These are phyloP conservation scores for Hypomecis punctinalis DNA, from an alignment of 2,888 invertebrate genomes.

Conservation along the genomic window DNA sequence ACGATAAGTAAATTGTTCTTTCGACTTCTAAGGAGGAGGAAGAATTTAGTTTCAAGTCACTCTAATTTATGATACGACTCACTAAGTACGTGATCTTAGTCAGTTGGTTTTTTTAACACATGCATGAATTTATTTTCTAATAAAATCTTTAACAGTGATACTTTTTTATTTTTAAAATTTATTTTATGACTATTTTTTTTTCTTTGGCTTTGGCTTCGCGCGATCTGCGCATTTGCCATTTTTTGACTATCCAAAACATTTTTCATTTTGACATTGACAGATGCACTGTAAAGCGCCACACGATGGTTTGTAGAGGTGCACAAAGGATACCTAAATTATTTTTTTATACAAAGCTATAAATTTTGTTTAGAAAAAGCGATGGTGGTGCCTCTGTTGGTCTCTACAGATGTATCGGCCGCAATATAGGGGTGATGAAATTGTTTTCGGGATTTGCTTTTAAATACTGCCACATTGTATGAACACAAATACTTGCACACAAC, in stretches of 20 bases:
- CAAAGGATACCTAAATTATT: background rate
- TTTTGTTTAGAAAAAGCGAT: background rate
- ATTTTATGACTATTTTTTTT: too few relatives aligned
- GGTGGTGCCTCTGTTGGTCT: conserved; percentile 7
- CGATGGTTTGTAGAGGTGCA: background rate
- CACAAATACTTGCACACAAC: conserved; percentile 37
- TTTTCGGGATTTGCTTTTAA: conserved; percentile 38
- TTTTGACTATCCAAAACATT: conserved; percentile 4
- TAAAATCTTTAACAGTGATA: too few relatives aligned
- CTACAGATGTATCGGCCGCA: conserved; percentile 18
- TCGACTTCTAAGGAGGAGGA: too few relatives aligned
- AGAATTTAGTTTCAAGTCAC: too few relatives aligned
- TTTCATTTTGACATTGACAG: conserved; percentile 36
- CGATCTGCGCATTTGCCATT: background rate
- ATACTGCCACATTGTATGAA: conserved; percentile 41
- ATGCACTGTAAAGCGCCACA: conserved; percentile 5
- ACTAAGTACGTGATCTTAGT: too few relatives aligned
- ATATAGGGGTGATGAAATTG: conserved; percentile 22
- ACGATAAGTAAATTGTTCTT: too few relatives aligned
- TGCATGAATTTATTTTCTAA: too few relatives aligned
- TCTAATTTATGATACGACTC: too few relatives aligned
- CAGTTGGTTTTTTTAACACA: too few relatives aligned
- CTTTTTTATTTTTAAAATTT: too few relatives aligned
- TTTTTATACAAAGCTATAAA: background rate
- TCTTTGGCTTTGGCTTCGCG: background rate